phyloP scores from a whole-genome alignment of 2,888 invertebrate genomes.

The Diplolepis rosae region DNA sequence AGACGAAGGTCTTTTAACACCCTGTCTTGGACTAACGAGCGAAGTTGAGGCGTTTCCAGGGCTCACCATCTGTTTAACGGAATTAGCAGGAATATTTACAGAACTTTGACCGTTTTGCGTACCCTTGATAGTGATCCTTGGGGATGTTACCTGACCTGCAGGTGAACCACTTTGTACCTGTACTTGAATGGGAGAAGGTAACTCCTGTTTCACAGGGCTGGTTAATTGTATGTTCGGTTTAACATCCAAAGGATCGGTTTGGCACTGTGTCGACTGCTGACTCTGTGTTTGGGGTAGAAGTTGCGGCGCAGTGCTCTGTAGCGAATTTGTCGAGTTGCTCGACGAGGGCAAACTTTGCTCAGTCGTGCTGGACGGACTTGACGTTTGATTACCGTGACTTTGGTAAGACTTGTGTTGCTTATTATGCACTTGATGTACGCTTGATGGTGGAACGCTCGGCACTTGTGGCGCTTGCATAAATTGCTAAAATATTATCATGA shows the following conservation, averaged over 20 bases:
- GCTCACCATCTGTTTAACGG: conserved; percentile 60
- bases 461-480: conserved; percentile 41
- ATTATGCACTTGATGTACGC: conserved; percentile 53
- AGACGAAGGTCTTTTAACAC: conserved; percentile 69
- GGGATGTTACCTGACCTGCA: conserved; percentile 65
- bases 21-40: conserved; percentile 66
- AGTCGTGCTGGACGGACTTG: conserved; percentile 67
- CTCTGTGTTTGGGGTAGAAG: conserved; percentile 48
- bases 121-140: conserved; percentile 57
- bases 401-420: conserved; percentile 50
- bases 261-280: conserved; percentile 69
- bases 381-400: conserved; percentile 59
- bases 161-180: conserved; percentile 62
- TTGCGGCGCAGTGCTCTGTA: conserved; percentile 54
- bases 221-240: conserved; percentile 63
- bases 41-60: conserved; percentile 56
- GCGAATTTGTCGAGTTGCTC: conserved; percentile 42
- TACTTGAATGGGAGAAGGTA: conserved; percentile 63
- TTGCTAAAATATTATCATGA: not conserved
- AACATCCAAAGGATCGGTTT: conserved; percentile 67
- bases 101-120: conserved; percentile 58
- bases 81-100: conserved; percentile 52
- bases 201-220: conserved; percentile 67
- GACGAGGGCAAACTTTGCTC: conserved; percentile 60
- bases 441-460: conserved; percentile 48